A percentile compares a stretch with the other conserved stretches of the same genome.
phyloP scores from a whole-genome alignment of 2,888 invertebrate genomes.

The Leptopilina drosophilae region DNA sequence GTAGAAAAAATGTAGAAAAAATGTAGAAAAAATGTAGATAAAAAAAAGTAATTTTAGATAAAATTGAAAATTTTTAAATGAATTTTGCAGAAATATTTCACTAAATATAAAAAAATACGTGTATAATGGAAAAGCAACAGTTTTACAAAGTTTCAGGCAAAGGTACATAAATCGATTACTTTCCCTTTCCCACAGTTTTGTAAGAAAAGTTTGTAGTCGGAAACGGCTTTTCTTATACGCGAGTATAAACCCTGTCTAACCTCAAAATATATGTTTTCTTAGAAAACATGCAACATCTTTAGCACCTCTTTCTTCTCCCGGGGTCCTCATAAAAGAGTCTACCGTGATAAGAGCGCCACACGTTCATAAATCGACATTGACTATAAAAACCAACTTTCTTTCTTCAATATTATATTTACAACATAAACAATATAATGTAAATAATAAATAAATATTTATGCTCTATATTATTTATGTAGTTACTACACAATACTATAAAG shows the following conservation, averaged over 20 bases:
- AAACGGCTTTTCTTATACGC: conserved; percentile 14
- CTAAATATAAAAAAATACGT: neutral
- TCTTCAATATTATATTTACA: too few relatives aligned
- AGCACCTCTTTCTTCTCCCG: conserved; percentile 23
- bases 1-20: too few relatives aligned
- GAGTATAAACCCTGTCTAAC: conserved; percentile 42
- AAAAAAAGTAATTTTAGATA: neutral
- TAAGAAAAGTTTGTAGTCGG: conserved; percentile 1
- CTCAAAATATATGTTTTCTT: conserved; percentile 44
- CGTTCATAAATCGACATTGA: conserved; percentile 15
- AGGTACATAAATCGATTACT: conserved; percentile 55
- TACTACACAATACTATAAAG: neutral
- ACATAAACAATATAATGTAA: too few relatives aligned
- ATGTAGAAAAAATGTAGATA: too few relatives aligned
- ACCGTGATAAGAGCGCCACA: conserved; percentile 12
- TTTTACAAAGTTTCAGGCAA: conserved; percentile 15
- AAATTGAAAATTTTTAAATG: neutral
- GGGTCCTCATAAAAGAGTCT: conserved; percentile 25
- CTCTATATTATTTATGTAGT: neutral
- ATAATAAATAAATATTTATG: too few relatives aligned
- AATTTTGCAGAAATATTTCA: too few relatives aligned
- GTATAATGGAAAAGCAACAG: conserved; percentile 3
- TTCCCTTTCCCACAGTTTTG: conserved; percentile 35
- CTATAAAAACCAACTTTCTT: neutral
- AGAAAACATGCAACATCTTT: conserved; percentile 50